phyloP scores from a whole-genome alignment of 1,140 invertebrate genomes.

The Pseudomyrmex flavicornis region DNA sequence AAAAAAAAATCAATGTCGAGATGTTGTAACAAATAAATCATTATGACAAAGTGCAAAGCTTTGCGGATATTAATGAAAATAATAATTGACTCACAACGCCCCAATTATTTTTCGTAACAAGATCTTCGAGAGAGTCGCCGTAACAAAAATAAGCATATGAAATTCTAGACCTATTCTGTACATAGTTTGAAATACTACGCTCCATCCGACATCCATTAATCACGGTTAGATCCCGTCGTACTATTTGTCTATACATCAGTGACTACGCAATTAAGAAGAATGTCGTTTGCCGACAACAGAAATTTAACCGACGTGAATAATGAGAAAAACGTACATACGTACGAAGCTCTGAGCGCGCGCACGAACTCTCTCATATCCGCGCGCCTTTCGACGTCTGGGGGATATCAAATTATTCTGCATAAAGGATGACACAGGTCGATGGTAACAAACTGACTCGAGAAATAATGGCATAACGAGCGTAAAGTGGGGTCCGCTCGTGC shows the following conservation, averaged over 20 bases:
- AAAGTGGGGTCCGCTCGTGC: slow-evolving; percentile 73
- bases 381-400: slow-evolving; percentile 66
- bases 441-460: slow-evolving; percentile 75
- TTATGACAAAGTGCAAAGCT: not conserved
- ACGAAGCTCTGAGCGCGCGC: not conserved
- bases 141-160: not conserved
- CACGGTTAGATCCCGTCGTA: not conserved
- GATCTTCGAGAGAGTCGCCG: not conserved
- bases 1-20: not conserved
- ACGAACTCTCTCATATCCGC: slow-evolving; percentile 23
- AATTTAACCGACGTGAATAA: slow-evolving; percentile 20
- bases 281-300: slow-evolving; percentile 13
- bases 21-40: not conserved
- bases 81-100: not conserved
- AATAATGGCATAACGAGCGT: slow-evolving; percentile 74
- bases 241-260: not conserved
- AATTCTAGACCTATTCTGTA: slow-evolving; percentile 17
- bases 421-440: slow-evolving; percentile 76
- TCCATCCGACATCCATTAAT: slow-evolving; percentile 27
- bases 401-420: slow-evolving; percentile 74
- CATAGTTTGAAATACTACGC: slow-evolving; percentile 1
- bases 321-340: slow-evolving; percentile 13
- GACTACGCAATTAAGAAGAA: slow-evolving; percentile 36
- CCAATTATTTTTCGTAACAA: not conserved
- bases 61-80: slow-evolving; percentile 3